Base-by-base conservation (phyloP, 2,888 invertebrate species). In the Cosmia pyralina region DNA sequence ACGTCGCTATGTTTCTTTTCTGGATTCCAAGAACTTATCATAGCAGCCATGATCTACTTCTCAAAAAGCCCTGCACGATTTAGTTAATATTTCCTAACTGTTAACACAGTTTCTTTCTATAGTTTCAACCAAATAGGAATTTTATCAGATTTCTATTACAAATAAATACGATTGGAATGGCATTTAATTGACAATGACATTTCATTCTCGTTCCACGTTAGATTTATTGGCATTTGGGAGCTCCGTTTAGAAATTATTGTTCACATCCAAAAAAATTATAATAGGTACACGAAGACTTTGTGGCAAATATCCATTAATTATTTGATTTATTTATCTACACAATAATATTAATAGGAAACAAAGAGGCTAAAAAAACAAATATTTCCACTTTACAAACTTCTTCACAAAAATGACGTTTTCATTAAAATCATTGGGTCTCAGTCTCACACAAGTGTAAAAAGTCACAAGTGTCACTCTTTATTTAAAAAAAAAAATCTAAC, bases 1-100 rank as follows among this genome's bases (percentile, higher is more conserved):
- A 94, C 92, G 81, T 99, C 98, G 87, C 97, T 98, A 90, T 98
- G 97, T 81, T 97, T 98, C 91, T 98, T 98, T 77, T 97, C 97
- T 13, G 98, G 97, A 90, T 96, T 97, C 97, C 97, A 98, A 72
- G 97, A 96, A 75, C 96, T 95, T 69, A 96, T 94, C 92, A 96
- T 94, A 75, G 94, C 92, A 82, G 97, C 96, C 96, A 97, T 97
- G 65, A 74, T 81, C 70, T 57, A 83, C 50, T 60, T 10, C 41
- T 63, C 28, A 11, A 50, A 38, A 4, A 75, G 28, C 5, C 5
- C n/a, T 34, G n/a, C 15, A 66, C 34, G 17, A 53, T 44, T 13
- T 3, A 53, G 7, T 15, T 53, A 48, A 2, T 44, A 41, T 44
- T 38, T 59, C 15, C 19, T 44, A 41, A 22, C 28, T 53, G 17